These are phyloP conservation scores for Macrostomum lignano DNA, from an alignment of 1,140 invertebrate genomes.

Conservation along the genomic window DNA sequence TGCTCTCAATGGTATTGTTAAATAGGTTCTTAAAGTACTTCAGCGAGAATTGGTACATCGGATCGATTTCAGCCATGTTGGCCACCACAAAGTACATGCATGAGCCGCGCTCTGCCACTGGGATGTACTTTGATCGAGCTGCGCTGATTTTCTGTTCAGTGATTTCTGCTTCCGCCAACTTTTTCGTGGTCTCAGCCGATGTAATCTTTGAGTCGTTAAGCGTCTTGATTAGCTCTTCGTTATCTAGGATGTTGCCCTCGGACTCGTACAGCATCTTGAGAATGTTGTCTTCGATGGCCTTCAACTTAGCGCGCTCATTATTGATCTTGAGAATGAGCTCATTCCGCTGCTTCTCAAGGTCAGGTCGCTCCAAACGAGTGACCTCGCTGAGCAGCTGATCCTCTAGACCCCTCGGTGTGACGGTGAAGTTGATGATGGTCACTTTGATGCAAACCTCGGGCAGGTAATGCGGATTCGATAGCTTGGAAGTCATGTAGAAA, in stretches of 20 bases:
- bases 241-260: slow-evolving; percentile 26
- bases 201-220: slow-evolving; percentile 28
- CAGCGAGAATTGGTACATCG: slow-evolving; percentile 37
- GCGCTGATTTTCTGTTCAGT: slow-evolving; percentile 33
- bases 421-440: slow-evolving; percentile 29
- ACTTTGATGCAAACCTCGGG: slow-evolving; percentile 28
- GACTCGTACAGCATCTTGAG: slow-evolving; percentile 27
- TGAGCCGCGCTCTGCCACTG: slow-evolving; percentile 23
- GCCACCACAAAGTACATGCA: slow-evolving; percentile 30
- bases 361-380: slow-evolving; percentile 39
- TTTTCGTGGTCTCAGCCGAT: slow-evolving; percentile 36
- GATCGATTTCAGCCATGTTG: slow-evolving; percentile 26
- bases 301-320: slow-evolving; percentile 46
- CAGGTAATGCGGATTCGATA: slow-evolving; percentile 27
- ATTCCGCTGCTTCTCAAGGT: slow-evolving; percentile 45
- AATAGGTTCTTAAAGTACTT: slow-evolving; percentile 45
- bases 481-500: slow-evolving; percentile 29
- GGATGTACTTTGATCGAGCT: slow-evolving; percentile 22
- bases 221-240: slow-evolving; percentile 25
- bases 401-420: slow-evolving; percentile 38
- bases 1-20: slow-evolving; percentile 19
- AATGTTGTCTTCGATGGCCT: slow-evolving; percentile 34
- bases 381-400: slow-evolving; percentile 40
- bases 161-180: slow-evolving; percentile 45
- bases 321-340: slow-evolving; percentile 53